Evolutionary conservation across 2,888 invertebrate genomes (phyloP), one percentile per base, ranked within the genome.

Genomic region (Drosophila leonis): DNA sequence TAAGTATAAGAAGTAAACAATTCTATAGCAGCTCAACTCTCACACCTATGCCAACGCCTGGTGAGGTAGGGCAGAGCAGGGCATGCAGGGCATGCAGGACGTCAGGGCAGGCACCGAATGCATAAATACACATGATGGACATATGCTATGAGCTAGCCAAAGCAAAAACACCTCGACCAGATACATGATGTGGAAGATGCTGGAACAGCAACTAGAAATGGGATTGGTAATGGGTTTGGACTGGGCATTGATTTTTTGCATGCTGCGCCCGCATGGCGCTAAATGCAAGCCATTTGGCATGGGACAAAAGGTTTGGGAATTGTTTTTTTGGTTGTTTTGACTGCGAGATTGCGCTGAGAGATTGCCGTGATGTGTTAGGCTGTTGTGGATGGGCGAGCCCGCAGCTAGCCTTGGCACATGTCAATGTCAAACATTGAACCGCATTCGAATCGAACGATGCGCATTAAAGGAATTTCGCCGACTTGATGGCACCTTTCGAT

Each of bases 401-500:
- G 51, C 42, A 66, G 39, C 63, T 44, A 72, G 57, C 76, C 75
- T 84, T 82, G 88, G 84, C 80, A 82, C 82, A 79, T 89, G 86
- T 83, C 89, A 88, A 88, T 85, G 86, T 65, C 78, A 88, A 88
- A 33, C 88, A 72, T 88, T 90, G 86, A 87, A 81, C 83, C 69
- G 37, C 52, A 57, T 4, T 37, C 39, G 37, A 33, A 39, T 27
- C 39, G 24, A 24, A 33, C 57, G 62, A 70, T 70, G 70, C 80
- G 86, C 83, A 81, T 78, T 80, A 77, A 80, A 89, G 90, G 83
- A 88, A 90, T 89, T 86, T 83, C 55, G 65, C 80, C 89, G 87
- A 89, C 89, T 89, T 83, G 56, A 55, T 86, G 90, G 89, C 87
- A 88, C 90, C 89, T 90, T 88, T 83, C 86, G 67, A 70, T 65